Percentiles rank a stretch among this genome's conserved stretches.
phyloP scores from a whole-genome alignment of 2,113 vertebrate genomes.

The Sapayoa aenigma region DNA sequence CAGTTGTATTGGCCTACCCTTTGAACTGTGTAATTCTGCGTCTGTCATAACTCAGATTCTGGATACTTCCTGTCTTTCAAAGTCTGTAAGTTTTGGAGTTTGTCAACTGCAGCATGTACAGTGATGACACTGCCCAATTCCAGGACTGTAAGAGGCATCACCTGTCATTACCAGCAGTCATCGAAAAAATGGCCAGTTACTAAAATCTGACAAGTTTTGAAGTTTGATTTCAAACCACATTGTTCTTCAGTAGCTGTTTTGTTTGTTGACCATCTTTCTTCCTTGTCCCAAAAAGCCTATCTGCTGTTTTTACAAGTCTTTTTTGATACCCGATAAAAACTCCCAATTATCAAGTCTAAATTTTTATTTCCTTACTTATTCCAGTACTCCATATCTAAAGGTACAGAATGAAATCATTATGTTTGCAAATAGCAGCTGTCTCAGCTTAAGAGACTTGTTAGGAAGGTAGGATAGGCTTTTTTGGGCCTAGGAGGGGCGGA shows the following conservation, averaged over 20 bases:
- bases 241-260: background rate
- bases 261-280: background rate
- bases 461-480: background rate
- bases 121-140: conserved; percentile 51
- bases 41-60: background rate
- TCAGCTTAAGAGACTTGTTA: background rate
- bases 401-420: background rate
- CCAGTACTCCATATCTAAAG: background rate
- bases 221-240: background rate
- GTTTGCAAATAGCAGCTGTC: background rate
- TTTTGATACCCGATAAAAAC: background rate
- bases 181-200: background rate
- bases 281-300: background rate
- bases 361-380: background rate
- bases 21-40: conserved; percentile 11
- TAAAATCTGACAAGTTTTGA: background rate
- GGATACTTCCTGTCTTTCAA: conserved; percentile 17
- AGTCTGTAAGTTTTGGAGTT: background rate
- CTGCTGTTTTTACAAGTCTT: background rate
- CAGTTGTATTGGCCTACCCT: conserved; percentile 48
- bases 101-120: conserved; percentile 43
- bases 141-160: background rate
- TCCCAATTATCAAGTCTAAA: background rate
- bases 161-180: background rate
- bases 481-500: background rate